Evolutionary conservation across 2,113 vertebrate genomes (phyloP).

Genomic region (Muntiacus reevesi): DNA sequence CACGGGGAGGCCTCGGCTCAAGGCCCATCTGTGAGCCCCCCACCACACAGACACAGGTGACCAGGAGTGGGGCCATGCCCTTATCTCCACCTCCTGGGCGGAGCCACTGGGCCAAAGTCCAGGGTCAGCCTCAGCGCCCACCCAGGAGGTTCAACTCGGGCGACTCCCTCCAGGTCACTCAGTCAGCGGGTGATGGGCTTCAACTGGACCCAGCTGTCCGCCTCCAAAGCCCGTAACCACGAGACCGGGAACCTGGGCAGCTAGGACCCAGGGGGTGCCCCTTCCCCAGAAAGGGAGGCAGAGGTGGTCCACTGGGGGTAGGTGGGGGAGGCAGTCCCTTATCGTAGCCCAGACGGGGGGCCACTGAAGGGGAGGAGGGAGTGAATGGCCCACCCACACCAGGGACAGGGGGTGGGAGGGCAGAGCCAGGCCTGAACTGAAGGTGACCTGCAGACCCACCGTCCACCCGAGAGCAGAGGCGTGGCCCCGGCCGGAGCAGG

Average conservation of each 20-base stretch:
- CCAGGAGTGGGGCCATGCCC: rapidly evolving
- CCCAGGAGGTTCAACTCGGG: rapidly evolving
- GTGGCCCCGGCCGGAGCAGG: background rate
- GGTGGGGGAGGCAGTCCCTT: background rate
- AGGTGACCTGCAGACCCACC: background rate
- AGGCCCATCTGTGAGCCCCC: rapidly evolving
- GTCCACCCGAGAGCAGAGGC: no score
- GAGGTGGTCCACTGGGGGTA: rapidly evolving
- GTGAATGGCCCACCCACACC: background rate
- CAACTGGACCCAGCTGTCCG: background rate
- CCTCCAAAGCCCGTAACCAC: background rate
- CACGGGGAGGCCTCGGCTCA: rapidly evolving
- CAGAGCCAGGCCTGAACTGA: background rate
- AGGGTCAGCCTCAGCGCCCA: rapidly evolving
- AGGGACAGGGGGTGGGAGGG: background rate
- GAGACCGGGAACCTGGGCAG: rapidly evolving
- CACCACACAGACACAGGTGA: rapidly evolving
- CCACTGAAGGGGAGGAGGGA: no score
- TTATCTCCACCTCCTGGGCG: background rate
- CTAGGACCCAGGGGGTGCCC: background rate
- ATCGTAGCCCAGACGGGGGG: background rate
- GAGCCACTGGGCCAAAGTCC: rapidly evolving
- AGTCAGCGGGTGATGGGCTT: background rate
- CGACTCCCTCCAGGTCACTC: no score
- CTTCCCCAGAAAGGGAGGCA: background rate